A percentile compares a stretch with the other conserved stretches of the same genome.
Conservation (phyloP, 2,113 vertebrate genomes). For the Malurus alboscapulatus region DNA sequence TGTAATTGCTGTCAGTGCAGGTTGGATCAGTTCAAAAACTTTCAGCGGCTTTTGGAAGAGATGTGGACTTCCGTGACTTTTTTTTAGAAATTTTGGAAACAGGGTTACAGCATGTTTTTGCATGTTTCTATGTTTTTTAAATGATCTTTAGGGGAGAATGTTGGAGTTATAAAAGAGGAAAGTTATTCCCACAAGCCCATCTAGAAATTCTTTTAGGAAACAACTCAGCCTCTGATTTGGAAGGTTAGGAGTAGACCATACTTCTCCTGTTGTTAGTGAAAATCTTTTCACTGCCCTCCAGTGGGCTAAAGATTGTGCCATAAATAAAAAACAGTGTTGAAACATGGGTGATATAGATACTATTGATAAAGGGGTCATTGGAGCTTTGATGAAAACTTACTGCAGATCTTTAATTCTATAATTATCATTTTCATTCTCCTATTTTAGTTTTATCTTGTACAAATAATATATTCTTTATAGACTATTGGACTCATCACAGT, state of each 20-base stretch:
- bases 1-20: not conserved
- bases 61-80: rapidly evolving
- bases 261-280: not conserved
- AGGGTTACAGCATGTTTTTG: not conserved
- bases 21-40: not conserved
- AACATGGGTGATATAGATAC: not conserved
- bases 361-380: not conserved
- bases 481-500: not conserved
- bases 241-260: not conserved
- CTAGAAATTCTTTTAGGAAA: not conserved
- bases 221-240: not conserved
- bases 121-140: not conserved
- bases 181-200: not conserved
- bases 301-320: not conserved
- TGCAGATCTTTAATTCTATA: not conserved
- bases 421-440: not conserved
- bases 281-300: not conserved
- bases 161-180: not conserved
- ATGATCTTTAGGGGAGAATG: not conserved
- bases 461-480: not conserved
- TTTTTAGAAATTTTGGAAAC: not conserved
- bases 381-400: not conserved
- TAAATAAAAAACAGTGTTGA: not conserved
- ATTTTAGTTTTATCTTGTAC: not conserved
- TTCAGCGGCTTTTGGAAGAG: not conserved